A percentile compares a stretch with the other conserved stretches of the same genome.
These are phyloP conservation scores for Vidua macroura DNA, from an alignment of 2,113 vertebrate genomes.

Conservation along the genomic window DNA sequence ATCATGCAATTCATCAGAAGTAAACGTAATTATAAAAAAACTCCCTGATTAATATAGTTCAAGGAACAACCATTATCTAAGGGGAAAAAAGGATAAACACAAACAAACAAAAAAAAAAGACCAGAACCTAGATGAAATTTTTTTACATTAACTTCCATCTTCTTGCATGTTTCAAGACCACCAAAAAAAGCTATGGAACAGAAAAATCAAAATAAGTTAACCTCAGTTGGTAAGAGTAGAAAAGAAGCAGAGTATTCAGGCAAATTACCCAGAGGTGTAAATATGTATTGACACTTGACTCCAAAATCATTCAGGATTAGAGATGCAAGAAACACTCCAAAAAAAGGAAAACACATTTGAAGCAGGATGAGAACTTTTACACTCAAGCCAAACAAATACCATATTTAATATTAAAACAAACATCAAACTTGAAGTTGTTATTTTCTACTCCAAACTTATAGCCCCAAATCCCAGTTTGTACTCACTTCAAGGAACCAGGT, in stretches of 20 bases:
- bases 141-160: neutral
- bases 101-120: neutral
- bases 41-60: neutral
- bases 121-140: accelerated
- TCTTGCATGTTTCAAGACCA: neutral
- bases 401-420: neutral
- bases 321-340: neutral
- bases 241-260: neutral
- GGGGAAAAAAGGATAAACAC: accelerated
- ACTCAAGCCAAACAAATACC: neutral
- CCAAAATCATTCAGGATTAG: neutral
- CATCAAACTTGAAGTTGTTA: neutral
- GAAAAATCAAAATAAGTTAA: neutral
- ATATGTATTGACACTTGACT: accelerated
- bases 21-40: neutral
- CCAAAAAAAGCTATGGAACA: neutral
- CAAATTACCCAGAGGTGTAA: neutral
- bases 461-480: neutral
- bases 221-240: neutral
- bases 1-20: neutral
- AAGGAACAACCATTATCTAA: neutral
- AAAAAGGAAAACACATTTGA: neutral
- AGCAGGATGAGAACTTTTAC: neutral
- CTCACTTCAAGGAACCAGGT: neutral
- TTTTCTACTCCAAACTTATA: neutral